These are phyloP conservation scores for Calosoma granatense DNA, from an alignment of 1,140 invertebrate species.

Conservation along the genomic window DNA sequence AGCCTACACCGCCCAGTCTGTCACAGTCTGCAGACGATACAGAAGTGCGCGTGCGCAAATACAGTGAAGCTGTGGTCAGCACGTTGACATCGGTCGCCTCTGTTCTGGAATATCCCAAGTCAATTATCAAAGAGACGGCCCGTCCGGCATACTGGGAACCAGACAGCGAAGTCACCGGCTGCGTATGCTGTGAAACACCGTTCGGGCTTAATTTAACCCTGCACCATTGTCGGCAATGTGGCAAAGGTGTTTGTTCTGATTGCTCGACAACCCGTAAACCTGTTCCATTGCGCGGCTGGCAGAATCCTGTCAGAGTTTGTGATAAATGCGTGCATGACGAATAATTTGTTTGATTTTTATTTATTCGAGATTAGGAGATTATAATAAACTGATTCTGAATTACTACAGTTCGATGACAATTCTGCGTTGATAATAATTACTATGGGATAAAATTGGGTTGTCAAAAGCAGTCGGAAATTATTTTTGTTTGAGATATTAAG, in stretches of 20 bases:
- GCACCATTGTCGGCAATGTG: slow-evolving; percentile 72
- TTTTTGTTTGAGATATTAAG: too few relatives aligned
- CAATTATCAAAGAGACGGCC: slow-evolving; percentile 66
- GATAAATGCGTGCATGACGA: slow-evolving; percentile 44
- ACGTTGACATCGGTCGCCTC: slow-evolving; percentile 48
- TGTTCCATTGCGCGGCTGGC: slow-evolving; percentile 59
- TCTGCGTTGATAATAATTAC: too few relatives aligned
- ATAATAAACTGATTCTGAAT: too few relatives aligned
- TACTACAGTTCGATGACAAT: too few relatives aligned
- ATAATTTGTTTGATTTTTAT: too few relatives aligned
- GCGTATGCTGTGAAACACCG: slow-evolving; percentile 49
- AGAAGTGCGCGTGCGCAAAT: slow-evolving; percentile 48
- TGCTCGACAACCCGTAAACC: slow-evolving; percentile 51
- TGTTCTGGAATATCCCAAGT: slow-evolving; percentile 39
- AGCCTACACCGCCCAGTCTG: slow-evolving; percentile 29
- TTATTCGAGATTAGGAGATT: too few relatives aligned
- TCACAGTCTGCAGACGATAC: slow-evolving; percentile 18
- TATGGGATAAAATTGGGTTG: too few relatives aligned
- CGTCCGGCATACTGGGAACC: slow-evolving; percentile 73
- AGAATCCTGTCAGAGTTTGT: slow-evolving; percentile 58
- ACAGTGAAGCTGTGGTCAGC: slow-evolving; percentile 52
- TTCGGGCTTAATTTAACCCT: slow-evolving; percentile 44
- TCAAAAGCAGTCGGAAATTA: too few relatives aligned
- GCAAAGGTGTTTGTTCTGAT: slow-evolving; percentile 54
- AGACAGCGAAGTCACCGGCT: slow-evolving; percentile 55